Conservation (phyloP, 2,888 invertebrate species). For the Gymnosoma rotundatum region DNA sequence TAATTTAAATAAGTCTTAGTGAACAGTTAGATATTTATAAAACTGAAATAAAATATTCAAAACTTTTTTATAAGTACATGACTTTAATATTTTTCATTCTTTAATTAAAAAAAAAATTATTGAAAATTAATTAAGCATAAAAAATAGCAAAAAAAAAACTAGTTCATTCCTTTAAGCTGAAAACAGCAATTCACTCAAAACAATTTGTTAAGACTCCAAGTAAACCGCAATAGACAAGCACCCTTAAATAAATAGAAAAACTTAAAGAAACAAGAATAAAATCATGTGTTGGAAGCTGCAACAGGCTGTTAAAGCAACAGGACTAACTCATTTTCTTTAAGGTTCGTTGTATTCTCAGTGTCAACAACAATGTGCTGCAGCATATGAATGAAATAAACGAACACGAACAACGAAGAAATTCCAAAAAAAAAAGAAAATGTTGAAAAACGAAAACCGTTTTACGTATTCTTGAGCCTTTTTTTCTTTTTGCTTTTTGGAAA, state of each 20-base stretch:
- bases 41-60: too few relatives aligned
- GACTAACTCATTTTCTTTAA: slow-evolving; percentile 29
- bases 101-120: neutral
- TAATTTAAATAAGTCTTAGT: too few relatives aligned
- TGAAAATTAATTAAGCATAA: slow-evolving; percentile 47
- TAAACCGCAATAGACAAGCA: neutral
- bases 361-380: slow-evolving; percentile 52
- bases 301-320: slow-evolving; percentile 68
- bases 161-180: slow-evolving; percentile 1
- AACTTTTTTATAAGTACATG: too few relatives aligned
- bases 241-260: slow-evolving; percentile 20
- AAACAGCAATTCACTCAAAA: slow-evolving; percentile 41
- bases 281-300: slow-evolving; percentile 42
- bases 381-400: slow-evolving; percentile 29
- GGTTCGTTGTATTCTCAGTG: slow-evolving; percentile 30
- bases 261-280: slow-evolving; percentile 20
- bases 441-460: neutral
- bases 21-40: too few relatives aligned
- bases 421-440: slow-evolving; percentile 11
- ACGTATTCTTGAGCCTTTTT: slow-evolving; percentile 31
- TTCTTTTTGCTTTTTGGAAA: slow-evolving; percentile 3
- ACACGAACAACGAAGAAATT: slow-evolving; percentile 28
- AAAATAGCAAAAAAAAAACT: slow-evolving; percentile 45
- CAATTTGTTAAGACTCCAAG: neutral
- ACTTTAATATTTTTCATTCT: too few relatives aligned